Base-by-base conservation (phyloP, 2,113 vertebrate genomes). In the Toxotes chatareus region DNA sequence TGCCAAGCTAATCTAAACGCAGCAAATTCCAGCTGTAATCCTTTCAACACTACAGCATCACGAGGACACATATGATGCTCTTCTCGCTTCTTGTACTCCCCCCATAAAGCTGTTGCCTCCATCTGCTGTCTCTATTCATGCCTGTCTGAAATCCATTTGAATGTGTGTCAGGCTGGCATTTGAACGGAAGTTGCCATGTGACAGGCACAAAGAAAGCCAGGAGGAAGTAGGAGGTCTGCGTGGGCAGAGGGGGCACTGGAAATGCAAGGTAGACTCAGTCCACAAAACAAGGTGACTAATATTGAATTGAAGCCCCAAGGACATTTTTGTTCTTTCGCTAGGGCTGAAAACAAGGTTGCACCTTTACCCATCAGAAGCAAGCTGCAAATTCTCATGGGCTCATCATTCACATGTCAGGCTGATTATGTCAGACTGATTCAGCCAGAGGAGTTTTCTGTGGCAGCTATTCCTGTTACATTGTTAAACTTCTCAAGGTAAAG, bases 271-370 rank as follows among this genome's bases (percentile, higher is more conserved):
- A 83, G 73, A 83, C 36, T 60, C 19, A 55, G 47, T 71, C 73
- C 27, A 34, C 38, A 82, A 73, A 87, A 80, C 79, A 72, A 86
- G 62, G 76, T 93, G 91, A 91, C 71, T 88, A 91, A 91, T 83
- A 67, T 32, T 77, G 69, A 85, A 63, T 7, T 42, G 5, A 62
- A 65, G 76, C 56, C 90, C 76, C 4, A 6, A 76, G 80, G 91
- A 72, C 55, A 56, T 82, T 63, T 63, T 14, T 87, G 80, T 80
- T 86, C 84, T 84, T 73, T 87, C 63, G 61, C 63, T 10, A 23
- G 31, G 74, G 73, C 66, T 64, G 42, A 74, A 86, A 79, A 82
- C 56, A 47, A 75, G 73, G 76, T 68, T 67, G 65, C 76, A 90
- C 84, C 79, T 71, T 80, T 85, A 73, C 47, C 40, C 3, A 16